Evolutionary conservation across 1,140 invertebrate genomes (phyloP).

Genomic region (Sitophilus oryzae): DNA sequence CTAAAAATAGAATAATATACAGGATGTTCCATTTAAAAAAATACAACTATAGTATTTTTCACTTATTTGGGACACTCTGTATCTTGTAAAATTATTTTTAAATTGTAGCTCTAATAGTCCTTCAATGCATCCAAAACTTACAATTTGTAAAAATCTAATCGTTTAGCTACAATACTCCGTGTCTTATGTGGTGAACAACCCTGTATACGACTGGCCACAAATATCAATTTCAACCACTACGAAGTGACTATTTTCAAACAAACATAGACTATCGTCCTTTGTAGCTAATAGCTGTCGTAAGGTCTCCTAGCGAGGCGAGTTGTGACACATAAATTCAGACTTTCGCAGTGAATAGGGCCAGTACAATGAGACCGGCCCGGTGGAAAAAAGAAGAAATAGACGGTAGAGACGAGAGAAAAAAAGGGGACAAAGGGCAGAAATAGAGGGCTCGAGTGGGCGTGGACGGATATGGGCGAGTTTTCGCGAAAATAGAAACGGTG

Average conservation of each 20-base stretch:
- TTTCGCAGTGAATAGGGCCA: constrained; percentile 20
- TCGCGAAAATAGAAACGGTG: background rate
- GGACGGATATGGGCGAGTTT: constrained; percentile 8
- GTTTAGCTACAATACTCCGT: too few relatives aligned
- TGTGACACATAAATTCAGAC: constrained; percentile 17
- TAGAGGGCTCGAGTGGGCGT: constrained; percentile 12
- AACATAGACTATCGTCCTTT: constrained; percentile 1
- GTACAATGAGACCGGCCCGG: constrained; percentile 5
- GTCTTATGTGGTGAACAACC: too few relatives aligned
- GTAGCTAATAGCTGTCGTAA: constrained; percentile 16
- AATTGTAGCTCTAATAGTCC: too few relatives aligned
- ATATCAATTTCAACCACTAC: too few relatives aligned
- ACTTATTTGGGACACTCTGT: too few relatives aligned
- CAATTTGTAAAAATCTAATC: too few relatives aligned
- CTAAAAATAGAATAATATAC: too few relatives aligned
- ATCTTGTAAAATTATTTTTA: too few relatives aligned
- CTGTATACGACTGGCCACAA: too few relatives aligned
- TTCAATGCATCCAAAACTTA: too few relatives aligned
- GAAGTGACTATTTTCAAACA: constrained; percentile 3
- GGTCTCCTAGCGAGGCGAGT: constrained; percentile 7
- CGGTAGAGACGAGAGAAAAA: constrained; percentile 4
- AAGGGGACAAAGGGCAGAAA: constrained; percentile 7
- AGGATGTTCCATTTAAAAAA: too few relatives aligned
- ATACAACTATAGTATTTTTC: too few relatives aligned
- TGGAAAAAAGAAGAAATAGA: constrained; percentile 7